phyloP scores from a whole-genome alignment of 2,113 vertebrate species.

The Coturnix japonica region DNA sequence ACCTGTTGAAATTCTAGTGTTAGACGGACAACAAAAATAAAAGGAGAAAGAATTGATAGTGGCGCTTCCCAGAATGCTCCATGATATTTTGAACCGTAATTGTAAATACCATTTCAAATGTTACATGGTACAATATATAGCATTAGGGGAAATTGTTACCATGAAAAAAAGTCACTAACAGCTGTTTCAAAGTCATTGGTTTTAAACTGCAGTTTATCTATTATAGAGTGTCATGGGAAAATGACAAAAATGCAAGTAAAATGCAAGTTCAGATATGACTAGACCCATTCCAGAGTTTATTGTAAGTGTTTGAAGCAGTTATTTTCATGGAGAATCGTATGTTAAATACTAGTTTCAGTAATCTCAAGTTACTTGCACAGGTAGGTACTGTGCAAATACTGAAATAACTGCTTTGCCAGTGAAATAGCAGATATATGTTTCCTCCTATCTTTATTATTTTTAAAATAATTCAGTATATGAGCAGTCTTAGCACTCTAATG shows the following conservation, averaged over 20 bases:
- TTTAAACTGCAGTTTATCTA: not conserved
- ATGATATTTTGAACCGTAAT: not conserved
- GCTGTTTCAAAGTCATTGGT: not conserved
- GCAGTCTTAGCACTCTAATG: constrained; percentile 10
- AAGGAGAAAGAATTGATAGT: not conserved
- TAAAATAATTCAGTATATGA: constrained; percentile 59
- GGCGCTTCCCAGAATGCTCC: not conserved
- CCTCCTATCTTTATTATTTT: constrained; percentile 59
- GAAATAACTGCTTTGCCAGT: not conserved
- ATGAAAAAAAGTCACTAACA: not conserved
- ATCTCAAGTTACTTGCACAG: not conserved
- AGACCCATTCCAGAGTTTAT: not conserved
- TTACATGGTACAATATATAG: not conserved
- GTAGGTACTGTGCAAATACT: not conserved
- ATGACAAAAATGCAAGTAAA: not conserved
- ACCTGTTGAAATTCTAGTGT: not conserved
- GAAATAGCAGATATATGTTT: not conserved
- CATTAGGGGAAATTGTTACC: not conserved
- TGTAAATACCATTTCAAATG: constrained; percentile 12
- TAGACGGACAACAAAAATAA: not conserved
- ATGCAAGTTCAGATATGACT: not conserved
- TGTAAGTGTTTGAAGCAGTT: not conserved
- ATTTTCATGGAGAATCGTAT: not conserved
- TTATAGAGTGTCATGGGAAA: not conserved
- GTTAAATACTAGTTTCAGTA: not conserved